These are phyloP conservation scores for Butorides virescens DNA, from an alignment of 2,113 vertebrate genomes.

Conservation along the genomic window DNA sequence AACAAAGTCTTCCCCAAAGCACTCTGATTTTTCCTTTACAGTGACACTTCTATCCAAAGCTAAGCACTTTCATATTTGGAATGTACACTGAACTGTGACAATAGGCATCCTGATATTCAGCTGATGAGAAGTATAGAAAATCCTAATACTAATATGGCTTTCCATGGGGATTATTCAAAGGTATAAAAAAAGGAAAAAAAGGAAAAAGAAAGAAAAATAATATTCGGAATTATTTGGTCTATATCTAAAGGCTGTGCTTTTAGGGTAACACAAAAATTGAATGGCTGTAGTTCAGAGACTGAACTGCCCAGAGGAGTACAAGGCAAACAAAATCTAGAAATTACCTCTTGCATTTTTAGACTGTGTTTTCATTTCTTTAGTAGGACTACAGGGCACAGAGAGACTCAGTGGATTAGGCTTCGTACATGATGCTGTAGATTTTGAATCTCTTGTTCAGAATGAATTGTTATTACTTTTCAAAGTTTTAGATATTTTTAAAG, in stretches of 20 bases:
- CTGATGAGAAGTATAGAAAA: constrained; percentile 20
- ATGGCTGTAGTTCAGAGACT: background rate
- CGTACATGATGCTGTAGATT: background rate
- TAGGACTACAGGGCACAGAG: background rate
- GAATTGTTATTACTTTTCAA: background rate
- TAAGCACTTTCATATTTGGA: constrained; percentile 9
- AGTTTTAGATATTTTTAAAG: background rate
- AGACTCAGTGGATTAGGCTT: background rate
- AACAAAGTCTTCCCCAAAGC: constrained; percentile 36
- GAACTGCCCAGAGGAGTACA: background rate
- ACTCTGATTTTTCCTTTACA: constrained; percentile 40
- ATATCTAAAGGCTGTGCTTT: background rate
- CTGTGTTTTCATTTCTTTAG: background rate
- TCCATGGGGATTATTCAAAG: background rate
- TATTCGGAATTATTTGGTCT: background rate
- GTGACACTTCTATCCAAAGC: background rate
- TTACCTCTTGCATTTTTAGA: background rate
- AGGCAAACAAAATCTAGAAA: constrained; percentile 10
- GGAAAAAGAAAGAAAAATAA: background rate
- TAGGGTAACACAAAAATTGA: background rate
- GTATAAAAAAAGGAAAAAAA: background rate
- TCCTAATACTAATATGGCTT: background rate
- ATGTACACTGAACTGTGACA: background rate
- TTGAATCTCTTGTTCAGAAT: background rate
- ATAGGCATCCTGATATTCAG: constrained; percentile 1